These are phyloP conservation scores for Lepus townsendii DNA, from an alignment of 2,797 vertebrate genomes.

Conservation along the genomic window DNA sequence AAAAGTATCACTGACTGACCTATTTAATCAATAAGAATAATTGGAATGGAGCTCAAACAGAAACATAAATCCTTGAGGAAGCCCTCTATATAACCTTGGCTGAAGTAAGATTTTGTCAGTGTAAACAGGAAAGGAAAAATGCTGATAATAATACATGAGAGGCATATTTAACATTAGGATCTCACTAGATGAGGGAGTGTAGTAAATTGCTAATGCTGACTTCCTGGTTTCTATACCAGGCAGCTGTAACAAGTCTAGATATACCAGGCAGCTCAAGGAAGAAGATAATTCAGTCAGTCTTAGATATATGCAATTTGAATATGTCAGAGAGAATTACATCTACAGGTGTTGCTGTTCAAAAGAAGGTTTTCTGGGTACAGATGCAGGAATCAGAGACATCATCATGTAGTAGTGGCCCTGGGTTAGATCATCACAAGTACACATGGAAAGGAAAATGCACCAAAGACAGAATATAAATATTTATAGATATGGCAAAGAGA, in stretches of 20 bases:
- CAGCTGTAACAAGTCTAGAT: neutral
- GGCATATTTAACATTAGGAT: neutral
- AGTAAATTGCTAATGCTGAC: neutral
- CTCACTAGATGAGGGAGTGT: neutral
- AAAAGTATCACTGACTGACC: constrained; percentile 15
- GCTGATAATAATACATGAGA: neutral
- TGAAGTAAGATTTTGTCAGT: constrained; percentile 34
- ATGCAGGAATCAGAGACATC: neutral
- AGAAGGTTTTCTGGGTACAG: constrained; percentile 14
- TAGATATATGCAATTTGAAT: constrained; percentile 10
- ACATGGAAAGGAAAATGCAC: constrained; percentile 38
- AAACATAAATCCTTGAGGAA: constrained; percentile 31
- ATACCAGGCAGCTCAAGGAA: neutral
- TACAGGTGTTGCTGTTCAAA: neutral
- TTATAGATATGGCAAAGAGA: neutral
- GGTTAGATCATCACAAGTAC: neutral
- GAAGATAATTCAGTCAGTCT: constrained; percentile 7
- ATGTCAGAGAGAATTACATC: constrained; percentile 2
- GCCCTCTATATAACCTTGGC: constrained; percentile 43
- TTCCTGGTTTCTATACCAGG: constrained; percentile 19
- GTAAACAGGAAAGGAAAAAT: neutral
- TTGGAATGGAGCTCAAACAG: neutral
- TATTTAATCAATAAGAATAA: constrained; percentile 44
- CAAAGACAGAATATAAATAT: neutral
- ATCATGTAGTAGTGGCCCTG: neutral